Base-by-base conservation (phyloP, 2,888 invertebrate species). In the Nebria brevicollis region DNA sequence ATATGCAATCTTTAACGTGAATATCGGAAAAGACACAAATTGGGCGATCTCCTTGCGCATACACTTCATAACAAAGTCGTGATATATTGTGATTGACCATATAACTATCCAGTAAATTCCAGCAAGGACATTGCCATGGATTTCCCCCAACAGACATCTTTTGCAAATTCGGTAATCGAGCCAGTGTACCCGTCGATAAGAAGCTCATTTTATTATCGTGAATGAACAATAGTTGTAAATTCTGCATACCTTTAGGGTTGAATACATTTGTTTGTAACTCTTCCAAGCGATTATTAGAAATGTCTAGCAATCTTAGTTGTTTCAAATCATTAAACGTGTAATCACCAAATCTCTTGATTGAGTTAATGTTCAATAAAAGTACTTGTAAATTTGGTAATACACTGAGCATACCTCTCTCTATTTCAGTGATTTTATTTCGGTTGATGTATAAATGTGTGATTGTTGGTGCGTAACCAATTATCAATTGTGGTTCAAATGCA, bases 61-160 rank as follows among this genome's bases (percentile, higher is more conserved):
- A 77, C 10, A 72, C 73, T 2, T 81, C 77, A 66, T 81, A 70
- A 72, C 81, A 81, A 26, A 81, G 26, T 42, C 72, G 54, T 2
- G 76, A 76, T 42, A 81, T 77, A 15, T 81, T 81, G 65, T 81
- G 64, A 66, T 77, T 72, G 13, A 43, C 15, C 25, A 81, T 25
- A 43, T 15, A 81, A 25, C 65, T 15, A 26, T 77, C 77, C 20
- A 81, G 41, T 11, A 66, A 34, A 20, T 77, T 65, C 81, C 81
- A 81, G 42, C 81, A 81, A 10, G 81, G 81, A 43, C 81, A 81
- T 26, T 81, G 81, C 81, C 81, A 81, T 10, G 81, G 81, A 26
- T 81, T 81, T n/a, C 81, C 81, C 4, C 76, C 81, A 43, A 81
- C 77, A 7, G 81, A 66, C 5, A 81, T 81, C 77, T 81, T 42